A percentile compares a stretch with the other conserved stretches of the same genome.
Evolutionary conservation across 1,140 invertebrate species (phyloP).

Genomic region (Pogonus chalceus): DNA sequence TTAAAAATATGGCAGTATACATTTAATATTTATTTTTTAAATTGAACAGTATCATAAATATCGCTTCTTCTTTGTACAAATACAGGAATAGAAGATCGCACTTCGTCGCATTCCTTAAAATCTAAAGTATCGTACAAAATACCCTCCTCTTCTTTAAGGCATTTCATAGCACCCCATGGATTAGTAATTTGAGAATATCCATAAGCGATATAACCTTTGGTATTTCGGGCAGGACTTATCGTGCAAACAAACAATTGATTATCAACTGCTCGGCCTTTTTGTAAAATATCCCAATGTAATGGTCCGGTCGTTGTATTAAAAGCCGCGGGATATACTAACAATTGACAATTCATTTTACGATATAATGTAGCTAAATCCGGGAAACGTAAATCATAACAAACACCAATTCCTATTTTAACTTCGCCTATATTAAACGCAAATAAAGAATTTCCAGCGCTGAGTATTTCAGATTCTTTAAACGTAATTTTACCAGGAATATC

Average conservation of each 20-base stretch:
- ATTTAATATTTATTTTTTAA: neutral
- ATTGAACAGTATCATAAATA: constrained; percentile 57
- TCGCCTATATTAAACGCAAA: constrained; percentile 63
- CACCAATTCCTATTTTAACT: constrained; percentile 79
- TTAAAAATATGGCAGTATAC: no score
- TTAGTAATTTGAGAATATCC: constrained; percentile 77
- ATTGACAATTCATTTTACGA: constrained; percentile 37
- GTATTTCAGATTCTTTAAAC: constrained; percentile 85
- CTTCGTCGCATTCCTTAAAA: constrained; percentile 58
- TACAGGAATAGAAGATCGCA: constrained; percentile 72
- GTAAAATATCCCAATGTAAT: constrained; percentile 81
- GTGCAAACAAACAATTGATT: constrained; percentile 72
- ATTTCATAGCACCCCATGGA: constrained; percentile 77
- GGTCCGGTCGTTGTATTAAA: constrained; percentile 95
- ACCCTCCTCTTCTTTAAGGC: constrained; percentile 58
- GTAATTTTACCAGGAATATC: constrained; percentile 84
- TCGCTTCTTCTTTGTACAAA: constrained; percentile 65
- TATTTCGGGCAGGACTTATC: constrained; percentile 68
- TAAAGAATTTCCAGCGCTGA: constrained; percentile 65
- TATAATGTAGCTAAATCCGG: constrained; percentile 80
- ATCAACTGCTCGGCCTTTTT: constrained; percentile 71
- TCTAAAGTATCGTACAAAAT: constrained; percentile 72
- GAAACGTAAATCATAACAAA: constrained; percentile 92
- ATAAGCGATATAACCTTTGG: constrained; percentile 73
- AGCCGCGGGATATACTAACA: constrained; percentile 51